Conservation (phyloP, 2,797 vertebrate species). For the Syngnathus acus region DNA sequence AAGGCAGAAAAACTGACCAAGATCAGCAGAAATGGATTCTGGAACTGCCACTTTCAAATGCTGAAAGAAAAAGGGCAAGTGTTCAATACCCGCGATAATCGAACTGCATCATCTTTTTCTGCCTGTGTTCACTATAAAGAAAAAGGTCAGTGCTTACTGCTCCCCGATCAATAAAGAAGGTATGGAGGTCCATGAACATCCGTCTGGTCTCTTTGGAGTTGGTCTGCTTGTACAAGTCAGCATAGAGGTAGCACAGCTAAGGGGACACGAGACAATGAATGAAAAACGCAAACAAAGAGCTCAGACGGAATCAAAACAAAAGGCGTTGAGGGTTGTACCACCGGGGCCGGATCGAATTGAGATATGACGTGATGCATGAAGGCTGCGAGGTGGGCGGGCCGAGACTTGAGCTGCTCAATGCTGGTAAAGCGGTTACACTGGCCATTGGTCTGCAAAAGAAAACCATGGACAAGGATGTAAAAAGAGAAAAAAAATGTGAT, state of each 20-base stretch:
- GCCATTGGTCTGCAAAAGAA: conserved; percentile 77
- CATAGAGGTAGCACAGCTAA: conserved; percentile 91
- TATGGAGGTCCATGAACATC: conserved; percentile 86
- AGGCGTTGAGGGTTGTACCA: conserved; percentile 65
- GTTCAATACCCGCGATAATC: neutral
- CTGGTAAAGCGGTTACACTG: conserved; percentile 94
- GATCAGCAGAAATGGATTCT: conserved; percentile 85
- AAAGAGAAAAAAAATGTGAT: neutral
- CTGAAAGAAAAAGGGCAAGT: conserved; percentile 54
- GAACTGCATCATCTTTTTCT: neutral
- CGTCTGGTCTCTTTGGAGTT: conserved; percentile 96
- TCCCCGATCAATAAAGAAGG: conserved; percentile 86
- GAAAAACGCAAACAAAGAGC: neutral
- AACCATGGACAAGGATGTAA: neutral
- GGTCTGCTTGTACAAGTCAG: conserved; percentile 91
- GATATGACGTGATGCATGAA: conserved; percentile 96
- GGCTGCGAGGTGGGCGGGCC: conserved; percentile 91
- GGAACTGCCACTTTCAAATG: conserved; percentile 91
- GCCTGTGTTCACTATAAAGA: neutral
- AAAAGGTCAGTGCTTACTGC: conserved; percentile 72
- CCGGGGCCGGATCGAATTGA: conserved; percentile 90
- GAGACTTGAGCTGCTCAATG: conserved; percentile 89
- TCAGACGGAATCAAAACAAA: conserved; percentile 4
- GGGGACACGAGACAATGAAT: neutral
- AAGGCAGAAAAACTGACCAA: conserved; percentile 71